Percentiles rank a stretch among this genome's conserved stretches.
Evolutionary conservation across 2,888 invertebrate genomes (phyloP).

Genomic region (Odontocolon sp.): DNA sequence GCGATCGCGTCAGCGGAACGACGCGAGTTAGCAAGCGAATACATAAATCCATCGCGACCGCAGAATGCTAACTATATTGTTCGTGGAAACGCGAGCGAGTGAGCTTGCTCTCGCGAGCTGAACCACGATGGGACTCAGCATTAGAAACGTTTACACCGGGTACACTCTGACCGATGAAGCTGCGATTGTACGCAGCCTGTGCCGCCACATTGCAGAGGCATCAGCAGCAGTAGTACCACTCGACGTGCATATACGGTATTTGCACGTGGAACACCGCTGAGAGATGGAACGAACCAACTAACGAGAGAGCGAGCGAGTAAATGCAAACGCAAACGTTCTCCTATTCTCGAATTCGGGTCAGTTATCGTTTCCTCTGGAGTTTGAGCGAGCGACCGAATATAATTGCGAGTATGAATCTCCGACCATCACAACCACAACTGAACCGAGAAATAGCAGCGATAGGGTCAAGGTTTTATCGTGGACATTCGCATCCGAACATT

Average conservation of each 20-base stretch:
- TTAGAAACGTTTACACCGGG: background rate
- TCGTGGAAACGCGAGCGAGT: conserved; percentile 67
- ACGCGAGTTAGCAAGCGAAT: conserved; percentile 50
- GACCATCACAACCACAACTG: conserved; percentile 21
- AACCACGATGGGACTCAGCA: background rate
- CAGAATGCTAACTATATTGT: conserved; percentile 71
- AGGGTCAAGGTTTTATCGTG: too few relatives aligned
- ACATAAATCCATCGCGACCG: conserved; percentile 61
- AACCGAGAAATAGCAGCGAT: too few relatives aligned
- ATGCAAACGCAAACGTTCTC: conserved; percentile 59
- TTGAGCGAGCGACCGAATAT: conserved; percentile 53
- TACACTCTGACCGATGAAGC: conserved; percentile 1
- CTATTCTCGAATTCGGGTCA: conserved; percentile 71
- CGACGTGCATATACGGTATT: conserved; percentile 52
- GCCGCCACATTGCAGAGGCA: conserved; percentile 7
- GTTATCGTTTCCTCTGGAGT: conserved; percentile 72
- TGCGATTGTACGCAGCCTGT: conserved; percentile 56
- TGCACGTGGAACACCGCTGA: conserved; percentile 50
- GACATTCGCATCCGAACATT: too few relatives aligned
- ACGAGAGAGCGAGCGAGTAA: conserved; percentile 59
- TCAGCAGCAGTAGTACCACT: conserved; percentile 27
- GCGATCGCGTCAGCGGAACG: conserved; percentile 34
- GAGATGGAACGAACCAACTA: conserved; percentile 16
- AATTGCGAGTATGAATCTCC: conserved; percentile 58
- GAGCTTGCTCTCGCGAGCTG: background rate